A percentile compares a stretch with the other conserved stretches of the same genome.
These are phyloP conservation scores for Tor tambroides DNA, from an alignment of 2,113 vertebrate genomes.

Conservation along the genomic window DNA sequence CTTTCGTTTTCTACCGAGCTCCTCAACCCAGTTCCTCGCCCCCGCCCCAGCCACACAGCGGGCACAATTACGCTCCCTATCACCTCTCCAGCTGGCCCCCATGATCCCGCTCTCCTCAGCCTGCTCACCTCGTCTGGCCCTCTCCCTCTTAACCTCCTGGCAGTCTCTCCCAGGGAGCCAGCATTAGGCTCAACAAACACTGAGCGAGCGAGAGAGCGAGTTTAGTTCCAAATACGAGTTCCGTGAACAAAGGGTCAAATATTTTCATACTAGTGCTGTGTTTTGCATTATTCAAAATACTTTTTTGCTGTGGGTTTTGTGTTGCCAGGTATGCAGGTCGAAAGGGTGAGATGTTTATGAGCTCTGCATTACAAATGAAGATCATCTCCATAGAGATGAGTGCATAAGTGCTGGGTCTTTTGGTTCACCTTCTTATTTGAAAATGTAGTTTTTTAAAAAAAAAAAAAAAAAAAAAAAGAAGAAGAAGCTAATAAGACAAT, in stretches of 20 bases:
- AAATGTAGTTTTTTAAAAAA: neutral
- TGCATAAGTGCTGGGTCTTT: neutral
- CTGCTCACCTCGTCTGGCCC: constrained; percentile 24
- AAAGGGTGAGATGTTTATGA: constrained; percentile 26
- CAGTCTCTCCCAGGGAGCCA: constrained; percentile 72
- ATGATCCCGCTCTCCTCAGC: constrained; percentile 45
- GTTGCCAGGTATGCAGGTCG: constrained; percentile 37
- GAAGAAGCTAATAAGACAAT: neutral
- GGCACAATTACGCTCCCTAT: constrained; percentile 79
- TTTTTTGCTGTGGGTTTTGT: constrained; percentile 30
- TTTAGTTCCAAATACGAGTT: constrained; percentile 63
- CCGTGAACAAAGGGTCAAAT: constrained; percentile 44
- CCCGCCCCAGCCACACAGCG: constrained; percentile 73
- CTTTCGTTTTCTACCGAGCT: constrained; percentile 72
- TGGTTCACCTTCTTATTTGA: constrained; percentile 25
- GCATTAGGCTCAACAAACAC: constrained; percentile 65
- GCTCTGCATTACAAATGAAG: constrained; percentile 40
- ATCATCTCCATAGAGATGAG: neutral
- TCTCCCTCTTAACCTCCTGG: constrained; percentile 66
- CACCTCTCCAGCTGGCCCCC: constrained; percentile 78
- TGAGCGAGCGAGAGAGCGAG: constrained; percentile 25
- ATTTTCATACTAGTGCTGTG: constrained; percentile 44
- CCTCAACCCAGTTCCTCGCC: constrained; percentile 74
- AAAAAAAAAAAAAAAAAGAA: no score
- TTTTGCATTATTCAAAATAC: constrained; percentile 53